Conservation (phyloP, 1,140 invertebrate species). For the Heliothis subflexa region DNA sequence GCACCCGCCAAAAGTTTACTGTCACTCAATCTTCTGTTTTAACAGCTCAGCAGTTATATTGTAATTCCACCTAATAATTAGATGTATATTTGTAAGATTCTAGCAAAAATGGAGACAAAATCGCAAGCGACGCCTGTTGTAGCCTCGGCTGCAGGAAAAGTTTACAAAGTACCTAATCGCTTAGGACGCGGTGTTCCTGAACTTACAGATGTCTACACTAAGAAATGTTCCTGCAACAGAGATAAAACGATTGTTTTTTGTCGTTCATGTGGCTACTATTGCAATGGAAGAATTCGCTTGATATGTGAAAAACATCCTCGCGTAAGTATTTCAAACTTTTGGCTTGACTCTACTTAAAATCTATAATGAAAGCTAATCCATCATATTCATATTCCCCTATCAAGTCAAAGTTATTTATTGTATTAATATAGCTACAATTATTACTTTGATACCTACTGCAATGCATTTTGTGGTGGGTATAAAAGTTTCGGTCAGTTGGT, state of each 20-base stretch:
- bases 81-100: neutral
- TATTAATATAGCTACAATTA: no score
- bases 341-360: neutral
- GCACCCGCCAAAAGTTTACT: no score
- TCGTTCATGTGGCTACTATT: conserved; percentile 77
- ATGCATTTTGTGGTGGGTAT: no score
- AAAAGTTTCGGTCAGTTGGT: no score
- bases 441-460: no score
- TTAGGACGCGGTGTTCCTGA: conserved; percentile 73
- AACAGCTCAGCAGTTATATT: no score
- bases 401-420: no score
- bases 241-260: conserved; percentile 79
- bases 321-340: conserved; percentile 58
- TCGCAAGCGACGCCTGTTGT: conserved; percentile 67
- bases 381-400: no score
- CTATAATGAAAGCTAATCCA: no score
- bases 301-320: conserved; percentile 73
- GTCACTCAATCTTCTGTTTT: no score
- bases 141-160: conserved; percentile 70
- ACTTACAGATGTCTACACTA: conserved; percentile 63
- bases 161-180: conserved; percentile 60
- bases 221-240: conserved; percentile 74
- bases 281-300: conserved; percentile 73
- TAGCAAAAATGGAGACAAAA: conserved; percentile 24
- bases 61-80: no score